These are phyloP conservation scores for Clytia hemisphaerica DNA, from an alignment of 30 jellyfish, hydroid and myxozoan species.

Conservation along the genomic window DNA sequence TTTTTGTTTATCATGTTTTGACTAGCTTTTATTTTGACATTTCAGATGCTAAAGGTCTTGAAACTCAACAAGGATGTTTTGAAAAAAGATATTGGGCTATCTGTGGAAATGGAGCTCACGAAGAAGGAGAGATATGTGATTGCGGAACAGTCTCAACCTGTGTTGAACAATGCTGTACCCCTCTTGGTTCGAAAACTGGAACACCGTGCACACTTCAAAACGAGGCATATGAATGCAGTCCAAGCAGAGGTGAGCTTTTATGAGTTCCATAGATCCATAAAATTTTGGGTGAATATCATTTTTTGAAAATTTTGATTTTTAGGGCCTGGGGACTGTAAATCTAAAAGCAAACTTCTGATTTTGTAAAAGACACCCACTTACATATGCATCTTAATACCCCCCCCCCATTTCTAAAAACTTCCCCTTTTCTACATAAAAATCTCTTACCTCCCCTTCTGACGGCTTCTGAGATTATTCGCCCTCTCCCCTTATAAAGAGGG, in stretches of 20 bases:
- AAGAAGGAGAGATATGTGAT: constrained; percentile 85
- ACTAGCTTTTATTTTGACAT: too few species aligned
- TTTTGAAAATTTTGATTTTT: too few species aligned
- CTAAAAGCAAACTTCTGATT: background rate
- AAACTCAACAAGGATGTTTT: constrained; percentile 66
- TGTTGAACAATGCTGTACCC: constrained; percentile 83
- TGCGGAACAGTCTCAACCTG: constrained; percentile 89
- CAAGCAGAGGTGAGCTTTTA: constrained; percentile 60
- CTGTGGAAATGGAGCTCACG: constrained; percentile 93
- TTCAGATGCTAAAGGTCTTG: constrained; percentile 85
- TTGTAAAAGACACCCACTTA: too few species aligned
- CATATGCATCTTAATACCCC: too few species aligned
- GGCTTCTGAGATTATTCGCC: too few species aligned
- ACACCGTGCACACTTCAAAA: constrained; percentile 69
- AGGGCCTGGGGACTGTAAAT: background rate
- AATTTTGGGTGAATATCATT: too few species aligned
- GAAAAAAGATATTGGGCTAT: constrained; percentile 67
- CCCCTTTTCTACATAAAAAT: too few species aligned
- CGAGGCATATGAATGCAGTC: constrained; percentile 83
- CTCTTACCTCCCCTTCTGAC: too few species aligned
- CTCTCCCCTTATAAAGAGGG: too few species aligned
- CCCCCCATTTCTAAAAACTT: too few species aligned
- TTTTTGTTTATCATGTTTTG: too few species aligned
- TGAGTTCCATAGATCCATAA: background rate
- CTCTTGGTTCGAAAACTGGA: constrained; percentile 67